These are phyloP conservation scores for Cremastinae sp. DNA, from an alignment of 2,888 invertebrate genomes.

Conservation along the genomic window DNA sequence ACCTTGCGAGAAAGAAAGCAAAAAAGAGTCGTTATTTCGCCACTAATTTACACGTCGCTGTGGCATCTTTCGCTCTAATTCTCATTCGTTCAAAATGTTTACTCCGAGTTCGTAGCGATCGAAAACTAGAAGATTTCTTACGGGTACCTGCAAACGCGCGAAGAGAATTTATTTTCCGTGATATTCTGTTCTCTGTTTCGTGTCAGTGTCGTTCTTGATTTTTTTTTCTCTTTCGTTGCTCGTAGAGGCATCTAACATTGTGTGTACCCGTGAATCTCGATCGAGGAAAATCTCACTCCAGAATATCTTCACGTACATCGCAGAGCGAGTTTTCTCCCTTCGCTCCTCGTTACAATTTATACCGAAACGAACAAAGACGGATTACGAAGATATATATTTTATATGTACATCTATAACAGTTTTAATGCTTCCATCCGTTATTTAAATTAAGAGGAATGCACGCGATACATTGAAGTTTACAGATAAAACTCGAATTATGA, in stretches of 20 bases:
- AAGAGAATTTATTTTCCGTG: constrained; percentile 23
- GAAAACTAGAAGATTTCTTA: constrained; percentile 54
- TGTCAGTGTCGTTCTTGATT: background rate
- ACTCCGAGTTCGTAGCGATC: constrained; percentile 38
- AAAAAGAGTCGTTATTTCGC: constrained; percentile 12
- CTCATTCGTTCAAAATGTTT: constrained; percentile 22
- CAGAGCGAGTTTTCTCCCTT: background rate
- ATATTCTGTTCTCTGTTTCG: constrained; percentile 37
- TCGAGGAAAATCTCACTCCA: constrained; percentile 2
- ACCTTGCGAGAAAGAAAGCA: constrained; percentile 15
- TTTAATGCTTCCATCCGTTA: constrained; percentile 58
- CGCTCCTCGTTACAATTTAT: background rate
- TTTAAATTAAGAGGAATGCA: constrained; percentile 65
- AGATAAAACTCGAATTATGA: constrained; percentile 62
- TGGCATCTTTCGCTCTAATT: constrained; percentile 28
- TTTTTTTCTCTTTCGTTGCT: background rate
- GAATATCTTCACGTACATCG: background rate
- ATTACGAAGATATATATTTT: constrained; percentile 63
- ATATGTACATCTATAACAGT: constrained; percentile 65
- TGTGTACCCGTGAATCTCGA: constrained; percentile 11
- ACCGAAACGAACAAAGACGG: constrained; percentile 52
- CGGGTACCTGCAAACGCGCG: constrained; percentile 52
- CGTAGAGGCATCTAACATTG: too few species aligned
- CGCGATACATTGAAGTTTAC: constrained; percentile 64
- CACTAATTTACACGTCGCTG: constrained; percentile 21